Conservation (phyloP, 2,797 vertebrate genomes). For the Chaunax sp. region DNA sequence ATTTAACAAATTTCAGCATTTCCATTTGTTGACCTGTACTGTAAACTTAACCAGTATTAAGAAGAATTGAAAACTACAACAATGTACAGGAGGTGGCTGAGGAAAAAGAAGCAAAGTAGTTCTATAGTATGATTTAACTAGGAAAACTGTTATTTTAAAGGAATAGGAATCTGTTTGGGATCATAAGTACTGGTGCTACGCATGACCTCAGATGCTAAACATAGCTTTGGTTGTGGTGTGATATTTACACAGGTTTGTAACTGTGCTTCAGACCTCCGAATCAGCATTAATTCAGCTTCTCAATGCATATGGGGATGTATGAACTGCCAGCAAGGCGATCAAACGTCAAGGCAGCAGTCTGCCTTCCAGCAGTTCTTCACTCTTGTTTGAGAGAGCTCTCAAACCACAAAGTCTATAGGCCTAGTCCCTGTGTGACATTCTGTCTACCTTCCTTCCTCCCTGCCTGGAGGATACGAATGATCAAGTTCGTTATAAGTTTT, state of each 20-base stretch:
- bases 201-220: background rate
- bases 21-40: slow-evolving; percentile 14
- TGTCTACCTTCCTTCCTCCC: slow-evolving; percentile 8
- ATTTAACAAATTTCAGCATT: slow-evolving; percentile 33
- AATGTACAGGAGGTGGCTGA: background rate
- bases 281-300: slow-evolving; percentile 26
- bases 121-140: background rate
- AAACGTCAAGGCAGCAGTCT: slow-evolving; percentile 11
- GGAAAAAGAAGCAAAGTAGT: slow-evolving; percentile 7
- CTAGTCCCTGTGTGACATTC: background rate
- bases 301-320: background rate
- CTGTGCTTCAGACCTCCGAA: background rate
- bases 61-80: slow-evolving; percentile 10
- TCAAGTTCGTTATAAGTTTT: slow-evolving; percentile 45
- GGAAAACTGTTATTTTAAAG: background rate
- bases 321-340: background rate
- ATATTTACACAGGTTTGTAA: background rate
- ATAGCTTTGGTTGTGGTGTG: background rate
- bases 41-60: slow-evolving; percentile 12
- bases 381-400: slow-evolving; percentile 17
- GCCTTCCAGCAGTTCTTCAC: slow-evolving; percentile 12
- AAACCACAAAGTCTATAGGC: slow-evolving; percentile 6
- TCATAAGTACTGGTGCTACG: background rate
- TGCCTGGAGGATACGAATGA: slow-evolving; percentile 30
- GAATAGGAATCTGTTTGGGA: background rate